Percentiles rank a stretch among this genome's conserved stretches.
Conservation (phyloP, 2,797 vertebrate genomes). For the Xenentodon cancila region DNA sequence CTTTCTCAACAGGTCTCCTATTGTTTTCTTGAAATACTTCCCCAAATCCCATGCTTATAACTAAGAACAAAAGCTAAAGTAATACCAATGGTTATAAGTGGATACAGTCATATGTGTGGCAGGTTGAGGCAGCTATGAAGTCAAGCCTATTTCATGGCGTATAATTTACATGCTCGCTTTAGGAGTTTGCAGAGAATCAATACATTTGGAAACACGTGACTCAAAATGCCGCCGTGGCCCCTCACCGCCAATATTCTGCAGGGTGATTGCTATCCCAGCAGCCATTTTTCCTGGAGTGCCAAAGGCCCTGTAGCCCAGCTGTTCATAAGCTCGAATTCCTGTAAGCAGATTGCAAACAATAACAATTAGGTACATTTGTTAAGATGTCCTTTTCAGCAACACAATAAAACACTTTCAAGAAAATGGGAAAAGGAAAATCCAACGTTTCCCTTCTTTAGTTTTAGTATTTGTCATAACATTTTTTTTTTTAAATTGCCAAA, state of each 20-base stretch:
- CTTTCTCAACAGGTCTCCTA: conserved; percentile 27
- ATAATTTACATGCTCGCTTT: conserved; percentile 24
- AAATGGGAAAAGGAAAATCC: background rate
- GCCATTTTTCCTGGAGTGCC: conserved; percentile 94
- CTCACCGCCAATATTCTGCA: conserved; percentile 97
- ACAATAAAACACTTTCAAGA: background rate
- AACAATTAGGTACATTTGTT: conserved; percentile 11
- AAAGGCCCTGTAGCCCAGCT: conserved; percentile 92
- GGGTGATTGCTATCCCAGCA: conserved; percentile 91
- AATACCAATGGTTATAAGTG: background rate
- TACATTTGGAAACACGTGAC: conserved; percentile 7
- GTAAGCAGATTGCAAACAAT: conserved; percentile 43
- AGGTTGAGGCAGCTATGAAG: background rate
- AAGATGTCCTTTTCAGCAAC: conserved; percentile 5
- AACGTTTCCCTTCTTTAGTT: background rate
- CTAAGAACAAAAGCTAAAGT: conserved; percentile 21
- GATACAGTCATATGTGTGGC: conserved; percentile 1
- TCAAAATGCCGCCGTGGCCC: background rate
- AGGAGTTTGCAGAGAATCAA: conserved; percentile 11
- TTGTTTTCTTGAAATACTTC: conserved; percentile 10
- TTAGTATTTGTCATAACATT: conserved; percentile 9
- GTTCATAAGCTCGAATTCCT: conserved; percentile 96
- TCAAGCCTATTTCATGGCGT: conserved; percentile 11
- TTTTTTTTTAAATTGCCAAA: background rate
- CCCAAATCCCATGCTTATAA: background rate